Base-by-base conservation (phyloP, 2,113 vertebrate species). In the Tachuris rubrigastra region DNA sequence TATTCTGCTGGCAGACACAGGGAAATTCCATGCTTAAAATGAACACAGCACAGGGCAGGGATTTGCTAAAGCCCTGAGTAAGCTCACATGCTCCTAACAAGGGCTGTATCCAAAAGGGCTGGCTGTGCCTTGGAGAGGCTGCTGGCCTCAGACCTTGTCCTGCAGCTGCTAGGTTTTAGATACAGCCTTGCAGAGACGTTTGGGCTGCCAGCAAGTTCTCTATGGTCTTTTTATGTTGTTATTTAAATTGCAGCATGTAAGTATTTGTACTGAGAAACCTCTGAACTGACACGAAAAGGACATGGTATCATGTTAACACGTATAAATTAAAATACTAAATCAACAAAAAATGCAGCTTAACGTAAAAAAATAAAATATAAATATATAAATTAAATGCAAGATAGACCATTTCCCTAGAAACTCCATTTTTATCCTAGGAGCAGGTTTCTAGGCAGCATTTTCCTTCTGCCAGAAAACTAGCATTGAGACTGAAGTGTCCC, bases 301-400 rank as follows among this genome's bases (percentile, higher is more conserved):
- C 31, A 35, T 44, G 67, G 75, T 66, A 49, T 87, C 79, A 35
- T n/a, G 79, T 87, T 91, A 96, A 87, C 69, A 78, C 18, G 55
- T 89, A 96, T 88, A 96, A 94, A 93, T 96, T 88, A 91, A 94
- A 96, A 71, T 67, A 94, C 33, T 91, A 91, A 92, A 92, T 76
- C 47, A 63, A 75, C 81, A 80, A 41, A 94, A 93, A 94, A 96
- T 50, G 67, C 74, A 96, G 82, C 83, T 68, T 56, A 82, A 95
- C 78, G 44, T 84, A 27, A 66, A 91, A 94, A 93, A 41, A 97
- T 97, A 97, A 97, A 93, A 97, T 97, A 97, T 97, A 97, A 96
- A 97, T 97, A 97, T 42, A 98, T 98, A 97, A 98, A 96, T 97
- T 95, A 97, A 95, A 96, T 72, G 80, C 56, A 94, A 92, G 96